These are phyloP conservation scores for Jordanella pulchra DNA, from an alignment of 2,797 vertebrate species.

Conservation along the genomic window DNA sequence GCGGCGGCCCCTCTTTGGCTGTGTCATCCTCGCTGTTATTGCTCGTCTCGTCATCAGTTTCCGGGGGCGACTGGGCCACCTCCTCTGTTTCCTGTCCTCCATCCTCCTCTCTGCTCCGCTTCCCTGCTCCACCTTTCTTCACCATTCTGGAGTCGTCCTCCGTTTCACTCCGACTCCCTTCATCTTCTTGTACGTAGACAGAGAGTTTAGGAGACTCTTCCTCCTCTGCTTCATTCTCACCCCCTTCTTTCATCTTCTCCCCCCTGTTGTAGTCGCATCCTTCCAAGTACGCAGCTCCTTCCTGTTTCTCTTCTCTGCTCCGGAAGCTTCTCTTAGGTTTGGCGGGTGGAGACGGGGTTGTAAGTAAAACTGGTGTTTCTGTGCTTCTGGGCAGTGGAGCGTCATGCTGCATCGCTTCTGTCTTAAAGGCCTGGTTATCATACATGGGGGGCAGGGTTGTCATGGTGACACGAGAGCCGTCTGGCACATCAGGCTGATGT, in stretches of 20 bases:
- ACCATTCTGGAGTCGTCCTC: constrained; percentile 13
- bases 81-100: not conserved
- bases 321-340: constrained; percentile 70
- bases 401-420: not conserved
- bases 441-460: not conserved
- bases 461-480: constrained; percentile 19
- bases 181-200: constrained; percentile 8
- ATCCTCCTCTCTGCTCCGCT: not conserved
- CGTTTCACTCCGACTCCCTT: constrained; percentile 12
- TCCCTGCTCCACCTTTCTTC: not conserved
- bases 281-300: constrained; percentile 37
- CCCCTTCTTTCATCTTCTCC: not conserved
- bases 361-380: not conserved
- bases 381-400: not conserved
- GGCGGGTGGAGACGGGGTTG: constrained; percentile 29
- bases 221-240: constrained; percentile 1
- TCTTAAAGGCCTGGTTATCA: constrained; percentile 16
- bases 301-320: constrained; percentile 22
- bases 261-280: constrained; percentile 19
- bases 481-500: not conserved
- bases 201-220: not conserved
- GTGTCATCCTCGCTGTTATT: not conserved
- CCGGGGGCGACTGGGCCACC: not conserved
- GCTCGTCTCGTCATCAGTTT: not conserved
- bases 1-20: not conserved